These are phyloP conservation scores for Lordiphosa collinella DNA, from an alignment of 1,140 invertebrate species.

Conservation along the genomic window DNA sequence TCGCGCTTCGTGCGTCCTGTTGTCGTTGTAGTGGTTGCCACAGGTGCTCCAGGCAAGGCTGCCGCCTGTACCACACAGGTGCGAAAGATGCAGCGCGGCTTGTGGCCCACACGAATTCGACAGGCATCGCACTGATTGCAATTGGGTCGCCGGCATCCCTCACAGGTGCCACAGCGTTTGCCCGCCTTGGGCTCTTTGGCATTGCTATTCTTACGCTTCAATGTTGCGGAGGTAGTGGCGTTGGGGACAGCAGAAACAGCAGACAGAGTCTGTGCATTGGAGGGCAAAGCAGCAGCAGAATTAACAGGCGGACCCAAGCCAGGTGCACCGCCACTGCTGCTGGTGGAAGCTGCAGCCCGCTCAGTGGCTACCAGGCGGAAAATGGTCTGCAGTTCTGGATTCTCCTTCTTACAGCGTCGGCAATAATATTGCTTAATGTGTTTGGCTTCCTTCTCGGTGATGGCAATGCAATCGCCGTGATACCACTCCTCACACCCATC, in stretches of 20 bases:
- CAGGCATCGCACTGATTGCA: constrained; percentile 89
- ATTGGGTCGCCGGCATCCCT: constrained; percentile 89
- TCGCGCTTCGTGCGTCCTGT: constrained; percentile 46
- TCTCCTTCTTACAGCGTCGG: constrained; percentile 89
- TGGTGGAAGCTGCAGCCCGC: constrained; percentile 27
- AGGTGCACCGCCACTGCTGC: constrained; percentile 55
- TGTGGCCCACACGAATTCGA: constrained; percentile 90
- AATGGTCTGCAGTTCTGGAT: constrained; percentile 89
- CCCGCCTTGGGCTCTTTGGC: constrained; percentile 31
- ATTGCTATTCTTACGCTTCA: constrained; percentile 37
- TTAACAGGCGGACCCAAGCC: constrained; percentile 6
- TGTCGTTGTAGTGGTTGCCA: constrained; percentile 1
- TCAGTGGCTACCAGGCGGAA: constrained; percentile 81
- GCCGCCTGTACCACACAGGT: constrained; percentile 44
- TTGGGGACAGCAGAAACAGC: not conserved
- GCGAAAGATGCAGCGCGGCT: constrained; percentile 85
- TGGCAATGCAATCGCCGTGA: constrained; percentile 97
- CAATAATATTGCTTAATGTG: constrained; percentile 97
- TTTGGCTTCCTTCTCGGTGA: constrained; percentile 95
- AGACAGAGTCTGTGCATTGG: not conserved
- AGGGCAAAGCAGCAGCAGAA: not conserved
- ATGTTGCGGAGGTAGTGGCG: constrained; percentile 4
- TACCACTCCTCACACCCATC: constrained; percentile 99
- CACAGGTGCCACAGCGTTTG: constrained; percentile 90
- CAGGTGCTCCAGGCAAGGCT: not conserved